These are phyloP conservation scores for Chelon auratus DNA, from an alignment of 2,797 vertebrate genomes.

Conservation along the genomic window DNA sequence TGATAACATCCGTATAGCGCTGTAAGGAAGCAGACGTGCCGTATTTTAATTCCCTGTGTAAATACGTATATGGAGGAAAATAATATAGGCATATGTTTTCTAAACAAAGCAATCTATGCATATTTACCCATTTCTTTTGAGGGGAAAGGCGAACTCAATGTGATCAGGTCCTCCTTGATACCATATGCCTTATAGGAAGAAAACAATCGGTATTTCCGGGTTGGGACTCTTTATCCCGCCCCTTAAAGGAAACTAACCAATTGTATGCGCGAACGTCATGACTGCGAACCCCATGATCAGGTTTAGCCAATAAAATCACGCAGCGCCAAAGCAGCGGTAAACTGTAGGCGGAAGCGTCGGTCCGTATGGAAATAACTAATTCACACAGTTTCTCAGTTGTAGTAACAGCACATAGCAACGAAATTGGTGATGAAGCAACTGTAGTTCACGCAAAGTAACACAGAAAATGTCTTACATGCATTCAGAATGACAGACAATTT, in stretches of 20 bases:
- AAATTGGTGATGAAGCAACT: constrained; percentile 2
- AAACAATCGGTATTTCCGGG: constrained; percentile 77
- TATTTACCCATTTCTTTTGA: constrained; percentile 84
- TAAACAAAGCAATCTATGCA: constrained; percentile 26
- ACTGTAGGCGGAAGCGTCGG: background rate
- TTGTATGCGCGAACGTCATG: background rate
- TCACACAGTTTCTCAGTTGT: constrained; percentile 54
- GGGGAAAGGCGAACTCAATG: background rate
- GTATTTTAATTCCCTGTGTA: background rate
- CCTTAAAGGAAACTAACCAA: constrained; percentile 56
- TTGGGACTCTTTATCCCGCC: constrained; percentile 59
- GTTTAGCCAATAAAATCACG: constrained; percentile 69
- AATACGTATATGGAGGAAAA: background rate
- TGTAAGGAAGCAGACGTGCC: background rate
- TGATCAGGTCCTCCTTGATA: background rate
- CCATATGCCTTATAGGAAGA: background rate
- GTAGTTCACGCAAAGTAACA: constrained; percentile 26
- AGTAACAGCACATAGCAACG: constrained; percentile 62
- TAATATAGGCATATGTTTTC: background rate
- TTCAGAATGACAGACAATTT: background rate
- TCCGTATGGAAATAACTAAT: background rate
- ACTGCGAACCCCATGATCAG: background rate
- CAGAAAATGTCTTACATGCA: background rate
- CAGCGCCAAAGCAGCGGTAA: constrained; percentile 35
- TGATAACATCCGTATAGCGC: background rate